Percentiles rank a stretch among this genome's conserved stretches.
phyloP scores from a whole-genome alignment of 2,113 vertebrate genomes.

The Rhombomys opimus region DNA sequence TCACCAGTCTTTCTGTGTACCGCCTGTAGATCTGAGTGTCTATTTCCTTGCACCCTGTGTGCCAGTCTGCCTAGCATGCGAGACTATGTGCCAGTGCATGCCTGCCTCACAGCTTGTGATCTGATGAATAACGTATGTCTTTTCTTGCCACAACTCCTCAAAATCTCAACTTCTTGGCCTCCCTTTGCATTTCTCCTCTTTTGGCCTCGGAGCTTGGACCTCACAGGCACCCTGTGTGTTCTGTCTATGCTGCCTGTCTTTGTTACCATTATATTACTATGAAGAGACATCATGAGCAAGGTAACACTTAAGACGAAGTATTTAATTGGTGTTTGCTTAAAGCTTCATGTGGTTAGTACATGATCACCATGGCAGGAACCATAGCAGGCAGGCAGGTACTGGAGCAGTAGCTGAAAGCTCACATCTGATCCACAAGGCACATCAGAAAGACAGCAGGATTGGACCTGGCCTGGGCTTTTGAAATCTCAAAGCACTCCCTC shows the following conservation, averaged over 20 bases:
- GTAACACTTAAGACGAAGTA: not conserved
- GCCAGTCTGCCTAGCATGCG: not conserved
- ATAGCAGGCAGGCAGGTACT: not conserved
- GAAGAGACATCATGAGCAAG: not conserved
- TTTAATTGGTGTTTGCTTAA: not conserved
- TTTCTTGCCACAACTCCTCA: not conserved
- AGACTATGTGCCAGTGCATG: not conserved
- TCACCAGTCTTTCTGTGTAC: not conserved
- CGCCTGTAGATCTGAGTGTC: not conserved
- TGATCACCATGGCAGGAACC: too few relatives aligned
- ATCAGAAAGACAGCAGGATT: not conserved
- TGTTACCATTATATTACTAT: not conserved
- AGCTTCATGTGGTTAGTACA: not conserved
- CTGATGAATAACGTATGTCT: not conserved
- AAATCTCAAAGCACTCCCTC: not conserved
- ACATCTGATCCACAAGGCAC: too few relatives aligned
- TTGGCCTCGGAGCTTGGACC: too few relatives aligned
- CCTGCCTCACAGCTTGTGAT: too few relatives aligned
- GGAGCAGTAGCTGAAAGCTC: not conserved
- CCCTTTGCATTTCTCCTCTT: not conserved
- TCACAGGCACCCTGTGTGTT: not conserved
- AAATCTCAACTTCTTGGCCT: not conserved
- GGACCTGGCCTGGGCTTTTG: not conserved
- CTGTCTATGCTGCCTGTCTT: not conserved
- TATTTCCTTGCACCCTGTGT: not conserved